Percentiles rank a stretch among this genome's conserved stretches.
These are phyloP conservation scores for Aphodius sticticus DNA, from an alignment of 2,888 invertebrate species.

Conservation along the genomic window DNA sequence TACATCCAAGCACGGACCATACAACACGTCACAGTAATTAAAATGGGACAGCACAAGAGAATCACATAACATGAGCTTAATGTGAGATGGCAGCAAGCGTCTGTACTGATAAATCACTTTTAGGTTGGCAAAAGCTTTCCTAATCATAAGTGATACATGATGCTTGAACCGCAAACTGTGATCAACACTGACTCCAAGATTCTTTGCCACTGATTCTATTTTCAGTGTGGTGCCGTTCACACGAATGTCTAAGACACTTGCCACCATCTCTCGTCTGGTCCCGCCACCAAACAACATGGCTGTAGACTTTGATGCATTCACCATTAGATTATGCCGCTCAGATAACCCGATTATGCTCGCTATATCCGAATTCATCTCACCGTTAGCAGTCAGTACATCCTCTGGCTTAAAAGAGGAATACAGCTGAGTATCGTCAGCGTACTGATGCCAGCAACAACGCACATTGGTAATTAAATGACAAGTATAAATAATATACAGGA, in stretches of 20 bases:
- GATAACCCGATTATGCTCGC: not conserved
- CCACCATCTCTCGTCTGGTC: not conserved
- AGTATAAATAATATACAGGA: conserved; percentile 13
- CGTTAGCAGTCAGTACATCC: not conserved
- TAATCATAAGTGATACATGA: not conserved
- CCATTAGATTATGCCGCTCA: not conserved
- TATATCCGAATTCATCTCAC: not conserved
- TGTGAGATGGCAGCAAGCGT: not conserved
- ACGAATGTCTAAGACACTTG: not conserved
- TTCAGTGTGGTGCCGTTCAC: not conserved
- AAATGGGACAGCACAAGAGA: conserved; percentile 1
- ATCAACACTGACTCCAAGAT: not conserved
- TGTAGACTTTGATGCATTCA: not conserved
- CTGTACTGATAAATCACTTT: not conserved
- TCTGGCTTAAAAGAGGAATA: not conserved
- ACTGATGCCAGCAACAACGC: not conserved
- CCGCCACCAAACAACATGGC: not conserved
- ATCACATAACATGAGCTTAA: conserved; percentile 5
- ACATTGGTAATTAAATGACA: not conserved
- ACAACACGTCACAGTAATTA: conserved; percentile 11
- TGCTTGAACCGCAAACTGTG: not conserved
- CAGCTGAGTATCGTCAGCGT: conserved; percentile 9
- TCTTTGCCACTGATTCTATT: not conserved
- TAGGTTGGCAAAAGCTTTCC: not conserved
- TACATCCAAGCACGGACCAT: conserved; percentile 8